Conservation (phyloP, 2,797 vertebrate genomes). For the Erpetoichthys calabaricus region DNA sequence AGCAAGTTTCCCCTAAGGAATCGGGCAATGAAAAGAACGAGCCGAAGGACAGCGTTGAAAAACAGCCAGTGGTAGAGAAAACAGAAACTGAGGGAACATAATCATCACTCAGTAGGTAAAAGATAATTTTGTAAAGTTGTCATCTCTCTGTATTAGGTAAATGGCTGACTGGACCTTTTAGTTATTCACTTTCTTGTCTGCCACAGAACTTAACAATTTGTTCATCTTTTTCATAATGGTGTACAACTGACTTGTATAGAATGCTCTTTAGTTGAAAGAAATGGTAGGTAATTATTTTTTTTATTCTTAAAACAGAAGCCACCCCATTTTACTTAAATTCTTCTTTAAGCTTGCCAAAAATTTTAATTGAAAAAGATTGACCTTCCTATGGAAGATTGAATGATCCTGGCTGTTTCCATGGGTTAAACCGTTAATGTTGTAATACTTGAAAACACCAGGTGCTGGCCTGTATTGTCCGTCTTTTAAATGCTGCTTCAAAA, state of each 20-base stretch:
- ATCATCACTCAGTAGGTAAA: conserved; percentile 99
- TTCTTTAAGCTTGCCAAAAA: conserved; percentile 56
- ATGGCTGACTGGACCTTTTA: conserved; percentile 81
- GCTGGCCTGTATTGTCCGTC: conserved; percentile 67
- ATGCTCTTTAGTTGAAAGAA: conserved; percentile 76
- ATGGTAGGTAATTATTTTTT: conserved; percentile 74
- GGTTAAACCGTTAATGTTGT: conserved; percentile 63
- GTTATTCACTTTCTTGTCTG: conserved; percentile 70
- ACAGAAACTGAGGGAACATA: conserved; percentile 99
- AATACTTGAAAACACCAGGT: conserved; percentile 65
- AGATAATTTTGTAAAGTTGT: conserved; percentile 99
- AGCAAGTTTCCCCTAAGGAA: conserved; percentile 61
- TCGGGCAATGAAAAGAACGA: conserved; percentile 82
- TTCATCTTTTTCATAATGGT: conserved; percentile 88
- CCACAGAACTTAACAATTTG: conserved; percentile 74
- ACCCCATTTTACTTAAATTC: conserved; percentile 49
- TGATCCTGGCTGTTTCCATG: conserved; percentile 69
- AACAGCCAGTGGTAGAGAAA: conserved; percentile 97
- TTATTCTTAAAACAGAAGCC: conserved; percentile 66
- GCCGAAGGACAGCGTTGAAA: conserved; percentile 82
- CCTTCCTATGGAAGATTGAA: conserved; percentile 98
- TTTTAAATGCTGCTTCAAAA: conserved; percentile 75
- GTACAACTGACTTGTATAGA: conserved; percentile 86
- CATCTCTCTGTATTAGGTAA: conserved; percentile 96
- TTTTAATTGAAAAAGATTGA: conserved; percentile 46